Evolutionary conservation across 2,888 invertebrate species (phyloP), one percentile per base, ranked within the genome.

Genomic region (Drosophila cracens): DNA sequence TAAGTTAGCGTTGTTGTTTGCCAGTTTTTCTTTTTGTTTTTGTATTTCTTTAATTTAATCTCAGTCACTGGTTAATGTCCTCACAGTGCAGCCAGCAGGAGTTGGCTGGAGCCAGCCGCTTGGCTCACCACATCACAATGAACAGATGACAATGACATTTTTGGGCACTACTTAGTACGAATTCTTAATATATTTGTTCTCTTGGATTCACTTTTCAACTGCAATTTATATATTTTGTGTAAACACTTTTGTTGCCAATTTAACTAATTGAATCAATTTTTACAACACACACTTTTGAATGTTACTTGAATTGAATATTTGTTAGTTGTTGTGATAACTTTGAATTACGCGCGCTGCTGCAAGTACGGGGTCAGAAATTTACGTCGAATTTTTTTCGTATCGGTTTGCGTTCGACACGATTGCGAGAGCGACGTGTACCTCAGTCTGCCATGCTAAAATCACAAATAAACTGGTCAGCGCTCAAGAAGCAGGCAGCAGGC

Each of bases 381-480:
- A 84, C 90, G 83, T 84, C 79, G 74, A 84, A 74, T 65, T 90
- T 75, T 76, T 70, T 71, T 89, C 86, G 82, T 82, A 81, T 89
- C 82, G 78, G 77, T 83, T 86, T 77, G 81, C 87, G 81, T 81
- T 76, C 81, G 81, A 75, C 81, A 82, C 89, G 84, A 81, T 60
- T 72, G 76, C 82, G 71, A 74, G 76, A 76, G 87, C 90, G 89
- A 74, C 87, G 79, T 89, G 87, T 80, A 90, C 89, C 90, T 91
- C 82, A 89, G 90, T 83, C 89, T 85, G 91, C 90, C 91, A 92
- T 92, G 90, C 86, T 91, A 89, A 90, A 92, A 91, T 92, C 91
- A 92, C 89, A 92, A 92, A 92, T 92, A 92, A 92, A 83, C 90
- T 86, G 87, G 82, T 89, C 81, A 88, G 78, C 82, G 88, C 78